These are phyloP conservation scores for Larimichthys polyactis DNA, from an alignment of 2,113 vertebrate species.

Conservation along the genomic window DNA sequence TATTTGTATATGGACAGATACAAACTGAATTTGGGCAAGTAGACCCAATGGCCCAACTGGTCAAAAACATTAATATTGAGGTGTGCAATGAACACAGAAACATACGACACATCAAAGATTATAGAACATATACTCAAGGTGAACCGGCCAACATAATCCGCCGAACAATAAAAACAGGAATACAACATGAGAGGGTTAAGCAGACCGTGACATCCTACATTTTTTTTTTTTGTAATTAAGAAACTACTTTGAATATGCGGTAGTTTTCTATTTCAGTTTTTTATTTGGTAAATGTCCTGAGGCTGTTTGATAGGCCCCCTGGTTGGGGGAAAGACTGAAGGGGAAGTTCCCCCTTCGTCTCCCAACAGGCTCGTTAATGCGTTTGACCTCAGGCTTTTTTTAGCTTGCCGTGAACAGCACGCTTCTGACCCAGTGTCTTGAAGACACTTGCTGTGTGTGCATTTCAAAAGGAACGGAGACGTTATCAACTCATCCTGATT, in stretches of 20 bases:
- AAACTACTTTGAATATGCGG: background rate
- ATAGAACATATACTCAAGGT: no score
- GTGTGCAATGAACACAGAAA: no score
- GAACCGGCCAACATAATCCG: no score
- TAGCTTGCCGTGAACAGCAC: constrained; percentile 11
- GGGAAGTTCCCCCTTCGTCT: background rate
- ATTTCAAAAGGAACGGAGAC: background rate
- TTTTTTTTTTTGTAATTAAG: background rate
- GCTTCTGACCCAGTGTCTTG: background rate
- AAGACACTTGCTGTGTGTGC: background rate
- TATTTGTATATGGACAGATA: no score
- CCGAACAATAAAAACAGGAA: no score
- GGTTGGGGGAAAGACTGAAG: background rate
- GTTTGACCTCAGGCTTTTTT: constrained; percentile 49
- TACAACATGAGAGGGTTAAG: no score
- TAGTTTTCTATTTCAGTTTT: background rate
- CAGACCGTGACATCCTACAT: no score
- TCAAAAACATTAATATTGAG: no score
- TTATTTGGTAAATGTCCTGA: constrained; percentile 5
- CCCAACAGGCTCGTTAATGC: constrained; percentile 40
- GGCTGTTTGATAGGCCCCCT: constrained; percentile 3
- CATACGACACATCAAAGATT: no score
- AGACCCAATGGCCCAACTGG: no score
- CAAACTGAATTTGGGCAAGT: no score
- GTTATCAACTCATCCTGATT: no score